Conservation (phyloP, 2,888 invertebrate species). For the Drosophila longiperda region DNA sequence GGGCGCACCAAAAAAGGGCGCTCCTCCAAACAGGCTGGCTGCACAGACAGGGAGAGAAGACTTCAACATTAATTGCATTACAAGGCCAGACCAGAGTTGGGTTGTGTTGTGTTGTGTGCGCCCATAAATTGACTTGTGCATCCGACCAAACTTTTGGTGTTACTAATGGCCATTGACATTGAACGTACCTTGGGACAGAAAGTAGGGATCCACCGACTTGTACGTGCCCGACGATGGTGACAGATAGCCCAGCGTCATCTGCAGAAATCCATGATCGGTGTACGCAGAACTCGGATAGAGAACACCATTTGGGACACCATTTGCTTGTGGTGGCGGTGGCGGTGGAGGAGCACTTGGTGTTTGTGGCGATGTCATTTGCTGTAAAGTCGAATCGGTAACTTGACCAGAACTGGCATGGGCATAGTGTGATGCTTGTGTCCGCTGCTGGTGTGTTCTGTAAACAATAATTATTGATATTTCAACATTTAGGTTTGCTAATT, state of each 20-base stretch:
- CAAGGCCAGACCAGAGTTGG: constrained; percentile 17
- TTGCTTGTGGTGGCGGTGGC: constrained; percentile 35
- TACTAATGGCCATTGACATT: constrained; percentile 63
- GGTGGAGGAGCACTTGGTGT: constrained; percentile 38
- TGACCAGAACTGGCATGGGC: constrained; percentile 28
- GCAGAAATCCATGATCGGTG: constrained; percentile 87
- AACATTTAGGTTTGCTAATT: neutral
- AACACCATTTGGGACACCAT: constrained; percentile 71
- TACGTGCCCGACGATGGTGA: constrained; percentile 88
- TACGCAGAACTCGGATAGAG: constrained; percentile 84
- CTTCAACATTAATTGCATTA: constrained; percentile 64
- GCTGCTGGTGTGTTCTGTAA: constrained; percentile 53
- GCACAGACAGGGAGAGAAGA: constrained; percentile 18
- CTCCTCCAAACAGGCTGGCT: constrained; percentile 84
- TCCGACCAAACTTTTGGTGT: constrained; percentile 72
- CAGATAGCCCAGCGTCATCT: constrained; percentile 89
- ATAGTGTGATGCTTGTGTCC: constrained; percentile 58
- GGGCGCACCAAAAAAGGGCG: constrained; percentile 83
- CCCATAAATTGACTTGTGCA: constrained; percentile 41
- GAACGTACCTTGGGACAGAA: constrained; percentile 88
- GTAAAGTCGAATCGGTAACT: constrained; percentile 36
- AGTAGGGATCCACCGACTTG: constrained; percentile 90
- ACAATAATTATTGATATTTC: neutral
- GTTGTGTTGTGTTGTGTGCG: constrained; percentile 1
- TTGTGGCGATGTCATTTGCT: constrained; percentile 37